Conservation (phyloP, 53 echinoderm and acorn worm species). For the Crossaster papposus region DNA sequence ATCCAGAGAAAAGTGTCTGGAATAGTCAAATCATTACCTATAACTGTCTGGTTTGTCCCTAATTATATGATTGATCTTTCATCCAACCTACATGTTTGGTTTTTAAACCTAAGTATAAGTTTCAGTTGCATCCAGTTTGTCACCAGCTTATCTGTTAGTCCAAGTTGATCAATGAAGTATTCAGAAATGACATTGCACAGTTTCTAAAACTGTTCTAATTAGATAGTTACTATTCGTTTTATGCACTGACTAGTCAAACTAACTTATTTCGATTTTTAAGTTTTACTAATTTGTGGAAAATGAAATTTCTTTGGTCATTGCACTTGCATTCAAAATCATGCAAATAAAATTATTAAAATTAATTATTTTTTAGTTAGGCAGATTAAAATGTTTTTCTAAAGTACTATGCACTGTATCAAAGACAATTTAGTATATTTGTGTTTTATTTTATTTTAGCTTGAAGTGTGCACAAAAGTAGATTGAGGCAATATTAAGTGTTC, state of each 20-base stretch:
- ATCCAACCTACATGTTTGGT: too few relatives aligned
- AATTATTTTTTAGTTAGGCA: neutral
- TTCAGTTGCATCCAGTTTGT: neutral
- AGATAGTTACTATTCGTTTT: neutral
- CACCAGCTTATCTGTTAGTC: neutral
- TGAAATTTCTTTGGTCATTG: neutral
- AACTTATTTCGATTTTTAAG: neutral
- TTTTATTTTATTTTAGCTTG: conserved; percentile 12
- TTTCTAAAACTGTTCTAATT: neutral
- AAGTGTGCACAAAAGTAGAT: conserved; percentile 32
- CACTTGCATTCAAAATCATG: neutral
- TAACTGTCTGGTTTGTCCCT: too few relatives aligned
- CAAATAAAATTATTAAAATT: neutral
- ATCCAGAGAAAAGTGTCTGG: neutral
- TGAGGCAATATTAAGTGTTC: conserved; percentile 16
- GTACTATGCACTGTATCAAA: neutral
- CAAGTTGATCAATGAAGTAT: neutral
- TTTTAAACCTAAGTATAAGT: neutral
- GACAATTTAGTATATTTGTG: neutral
- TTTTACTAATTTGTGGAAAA: neutral
- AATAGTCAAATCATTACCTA: neutral
- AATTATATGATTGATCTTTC: too few relatives aligned
- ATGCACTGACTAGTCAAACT: neutral
- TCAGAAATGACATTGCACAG: neutral
- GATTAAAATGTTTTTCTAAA: neutral